These are phyloP conservation scores for Onychomys leucogaster DNA, from an alignment of 2,797 vertebrate genomes.

Conservation along the genomic window DNA sequence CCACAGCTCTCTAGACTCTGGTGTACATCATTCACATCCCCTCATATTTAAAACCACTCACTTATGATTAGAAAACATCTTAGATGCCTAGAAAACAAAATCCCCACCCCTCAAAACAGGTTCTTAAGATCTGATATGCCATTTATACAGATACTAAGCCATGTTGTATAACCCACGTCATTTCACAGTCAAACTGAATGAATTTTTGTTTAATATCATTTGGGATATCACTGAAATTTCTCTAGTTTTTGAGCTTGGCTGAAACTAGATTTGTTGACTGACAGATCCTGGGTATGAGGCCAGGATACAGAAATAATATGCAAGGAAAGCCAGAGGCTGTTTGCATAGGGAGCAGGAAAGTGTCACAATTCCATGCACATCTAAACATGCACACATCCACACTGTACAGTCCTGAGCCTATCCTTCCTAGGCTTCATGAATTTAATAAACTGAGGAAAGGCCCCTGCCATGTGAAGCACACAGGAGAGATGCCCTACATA, in stretches of 20 bases:
- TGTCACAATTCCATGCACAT: neutral
- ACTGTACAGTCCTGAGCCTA: neutral
- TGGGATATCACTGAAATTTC: neutral
- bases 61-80: constrained; percentile 37
- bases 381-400: neutral
- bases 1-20: constrained; percentile 20
- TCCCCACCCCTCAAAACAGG: constrained; percentile 15
- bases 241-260: neutral
- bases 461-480: too few relatives aligned
- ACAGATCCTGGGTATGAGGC: neutral
- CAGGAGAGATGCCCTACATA: neutral
- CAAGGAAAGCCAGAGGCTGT: neutral
- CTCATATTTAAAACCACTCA: neutral
- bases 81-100: constrained; percentile 32
- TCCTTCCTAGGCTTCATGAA: neutral
- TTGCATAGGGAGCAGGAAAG: neutral
- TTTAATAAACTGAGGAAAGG: neutral
- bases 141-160: neutral
- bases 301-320: neutral
- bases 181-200: neutral
- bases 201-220: neutral
- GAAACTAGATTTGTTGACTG: neutral
- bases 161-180: neutral
- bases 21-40: neutral
- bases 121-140: neutral